Conservation (phyloP, 2,113 vertebrate species). For the Columba janthina region DNA sequence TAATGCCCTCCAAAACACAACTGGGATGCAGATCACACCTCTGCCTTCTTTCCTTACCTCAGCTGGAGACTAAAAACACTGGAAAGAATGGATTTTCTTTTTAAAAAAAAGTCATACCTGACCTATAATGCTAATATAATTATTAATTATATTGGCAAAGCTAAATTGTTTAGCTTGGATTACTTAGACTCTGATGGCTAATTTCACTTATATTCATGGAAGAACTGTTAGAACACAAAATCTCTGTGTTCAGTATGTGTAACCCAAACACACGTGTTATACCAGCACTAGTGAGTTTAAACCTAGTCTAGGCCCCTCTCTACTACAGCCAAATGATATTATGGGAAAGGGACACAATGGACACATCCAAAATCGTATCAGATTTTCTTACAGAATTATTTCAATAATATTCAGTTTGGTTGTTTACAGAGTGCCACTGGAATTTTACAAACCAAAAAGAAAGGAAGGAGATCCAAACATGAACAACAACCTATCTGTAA, state of each 20-base stretch:
- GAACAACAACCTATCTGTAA: not conserved
- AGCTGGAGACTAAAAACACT: not conserved
- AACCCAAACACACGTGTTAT: not conserved
- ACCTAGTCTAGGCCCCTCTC: not conserved
- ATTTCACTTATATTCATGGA: not conserved
- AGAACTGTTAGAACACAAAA: not conserved
- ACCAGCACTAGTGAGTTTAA: not conserved
- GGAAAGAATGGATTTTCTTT: not conserved
- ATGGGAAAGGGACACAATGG: not conserved
- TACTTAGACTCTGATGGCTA: not conserved
- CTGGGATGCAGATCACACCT: not conserved
- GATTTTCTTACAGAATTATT: not conserved
- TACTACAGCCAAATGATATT: not conserved
- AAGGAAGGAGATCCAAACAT: not conserved
- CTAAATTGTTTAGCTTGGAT: not conserved
- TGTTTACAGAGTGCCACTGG: not conserved
- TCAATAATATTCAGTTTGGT: not conserved
- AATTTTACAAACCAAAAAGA: not conserved
- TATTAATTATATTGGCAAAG: not conserved
- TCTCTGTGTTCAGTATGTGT: not conserved
- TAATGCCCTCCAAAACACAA: not conserved
- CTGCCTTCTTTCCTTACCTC: not conserved
- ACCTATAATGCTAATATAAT: not conserved
- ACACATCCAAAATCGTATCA: not conserved
- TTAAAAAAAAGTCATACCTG: not conserved